Conservation (phyloP, 2,888 invertebrate species). For the Aleiodes leptofemur region DNA sequence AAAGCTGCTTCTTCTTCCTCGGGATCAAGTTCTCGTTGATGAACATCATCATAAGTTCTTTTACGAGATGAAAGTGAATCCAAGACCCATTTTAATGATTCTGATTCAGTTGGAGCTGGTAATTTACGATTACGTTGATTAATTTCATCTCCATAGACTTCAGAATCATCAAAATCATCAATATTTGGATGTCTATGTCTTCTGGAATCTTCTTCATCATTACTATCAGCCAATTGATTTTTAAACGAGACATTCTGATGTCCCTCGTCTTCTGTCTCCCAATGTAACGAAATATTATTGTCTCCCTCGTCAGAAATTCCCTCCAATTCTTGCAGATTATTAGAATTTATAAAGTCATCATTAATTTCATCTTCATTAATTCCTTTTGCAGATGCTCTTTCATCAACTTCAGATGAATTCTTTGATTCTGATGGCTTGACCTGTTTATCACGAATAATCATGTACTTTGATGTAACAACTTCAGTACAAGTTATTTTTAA, state of each 20-base stretch:
- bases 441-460: neutral
- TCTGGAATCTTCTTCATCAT: neutral
- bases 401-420: too few species aligned
- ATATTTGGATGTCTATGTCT: neutral
- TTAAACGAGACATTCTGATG: neutral
- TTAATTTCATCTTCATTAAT: neutral
- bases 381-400: too few species aligned
- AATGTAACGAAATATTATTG: neutral
- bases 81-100: constrained; percentile 44
- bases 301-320: neutral
- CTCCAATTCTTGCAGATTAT: too few species aligned
- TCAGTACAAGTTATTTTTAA: constrained; percentile 56
- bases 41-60: neutral
- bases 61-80: neutral
- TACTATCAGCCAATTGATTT: neutral
- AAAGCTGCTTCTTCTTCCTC: neutral
- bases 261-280: too few species aligned
- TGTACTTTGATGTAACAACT: constrained; percentile 52
- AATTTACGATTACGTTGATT: neutral
- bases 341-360: neutral
- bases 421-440: neutral
- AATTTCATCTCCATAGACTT: neutral
- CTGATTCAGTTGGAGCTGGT: constrained; percentile 21
- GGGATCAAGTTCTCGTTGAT: neutral
- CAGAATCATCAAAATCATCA: neutral